Base-by-base conservation (phyloP, 92 coral and sea anemone genomes). In the Desmophyllum pertusum region DNA sequence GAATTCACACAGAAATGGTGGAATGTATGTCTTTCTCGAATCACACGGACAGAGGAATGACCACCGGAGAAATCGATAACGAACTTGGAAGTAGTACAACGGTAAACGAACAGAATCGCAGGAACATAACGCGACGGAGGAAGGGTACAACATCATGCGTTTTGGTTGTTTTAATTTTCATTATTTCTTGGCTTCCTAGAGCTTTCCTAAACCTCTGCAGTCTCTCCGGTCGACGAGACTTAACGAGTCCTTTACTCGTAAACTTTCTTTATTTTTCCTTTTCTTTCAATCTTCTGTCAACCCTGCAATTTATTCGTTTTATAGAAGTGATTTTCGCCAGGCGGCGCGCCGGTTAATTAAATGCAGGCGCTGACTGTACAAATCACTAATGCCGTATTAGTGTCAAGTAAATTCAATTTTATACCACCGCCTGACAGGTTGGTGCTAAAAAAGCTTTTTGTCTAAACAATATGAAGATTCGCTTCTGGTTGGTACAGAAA, bases 121-220 rank as follows among this genome's bases (percentile, higher is more conserved):
- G 72, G 59, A 78, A 78, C 38, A 45, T 10, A 0, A 11, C 37
- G 21, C 83, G 73, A 6, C 31, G 59, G 67, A 85, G 66, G 3
- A 90, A 84, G 51, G 87, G 80, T 18, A 90, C 96, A 0, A 46
- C 74, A 21, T 88, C 94, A 3, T 93, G 96, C n/a, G 77, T 93
- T 41, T 55, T 88, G 0, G 81, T 90, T 27, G 89, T 83, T 23
- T 61, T 93, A 10, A 78, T 90, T 6, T 90, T 88, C 43, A 50
- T 84, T 6, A 53, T 79, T 5, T 87, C 90, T 52, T 93, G 96
- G 93, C 84, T 87, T 23, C 96, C 96, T 1, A 84, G 96, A 31
- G 48, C 81, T 63, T 59, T 88, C 70, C 55, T 77, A 4, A 90
- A 93, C 73, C 39, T 93, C 39, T 74, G 69, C 19, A 67, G 48